phyloP scores from a whole-genome alignment of 2,888 invertebrate genomes.

The Apocheima hispidaria region DNA sequence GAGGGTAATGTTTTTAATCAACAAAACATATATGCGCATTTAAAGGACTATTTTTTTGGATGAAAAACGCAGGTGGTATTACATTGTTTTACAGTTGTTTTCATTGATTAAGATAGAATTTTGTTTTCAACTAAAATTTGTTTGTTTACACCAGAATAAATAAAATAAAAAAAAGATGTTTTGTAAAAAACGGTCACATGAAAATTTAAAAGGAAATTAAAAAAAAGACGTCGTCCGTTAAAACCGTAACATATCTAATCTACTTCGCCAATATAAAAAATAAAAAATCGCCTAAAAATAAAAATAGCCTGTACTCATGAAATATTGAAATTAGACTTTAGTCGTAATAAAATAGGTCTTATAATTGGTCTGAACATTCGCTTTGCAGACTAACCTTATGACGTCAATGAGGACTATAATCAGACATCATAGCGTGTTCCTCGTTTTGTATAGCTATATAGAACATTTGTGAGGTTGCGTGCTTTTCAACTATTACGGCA shows the following conservation, averaged over 20 bases:
- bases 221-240: conserved; percentile 10
- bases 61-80: too few relatives aligned
- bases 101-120: too few relatives aligned
- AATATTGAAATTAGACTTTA: conserved; percentile 38
- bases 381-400: conserved; percentile 52
- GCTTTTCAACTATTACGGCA: conserved; percentile 29
- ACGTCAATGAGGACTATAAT: conserved; percentile 71
- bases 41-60: too few relatives aligned
- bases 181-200: too few relatives aligned
- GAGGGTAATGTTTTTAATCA: too few relatives aligned
- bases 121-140: too few relatives aligned
- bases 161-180: too few relatives aligned
- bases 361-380: conserved; percentile 38
- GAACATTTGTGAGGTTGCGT: conserved; percentile 37
- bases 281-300: conserved; percentile 18
- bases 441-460: conserved; percentile 30
- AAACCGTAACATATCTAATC: conserved; percentile 26
- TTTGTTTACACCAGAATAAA: too few relatives aligned
- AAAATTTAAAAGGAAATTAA: too few relatives aligned
- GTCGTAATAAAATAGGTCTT: conserved; percentile 29
- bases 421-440: conserved; percentile 43
- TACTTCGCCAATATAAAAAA: too few relatives aligned
- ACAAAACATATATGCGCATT: too few relatives aligned
- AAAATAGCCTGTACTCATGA: conserved; percentile 21
- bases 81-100: too few relatives aligned